Evolutionary conservation across 2,113 vertebrate species (phyloP).

Genomic region (Ailurus styani): DNA sequence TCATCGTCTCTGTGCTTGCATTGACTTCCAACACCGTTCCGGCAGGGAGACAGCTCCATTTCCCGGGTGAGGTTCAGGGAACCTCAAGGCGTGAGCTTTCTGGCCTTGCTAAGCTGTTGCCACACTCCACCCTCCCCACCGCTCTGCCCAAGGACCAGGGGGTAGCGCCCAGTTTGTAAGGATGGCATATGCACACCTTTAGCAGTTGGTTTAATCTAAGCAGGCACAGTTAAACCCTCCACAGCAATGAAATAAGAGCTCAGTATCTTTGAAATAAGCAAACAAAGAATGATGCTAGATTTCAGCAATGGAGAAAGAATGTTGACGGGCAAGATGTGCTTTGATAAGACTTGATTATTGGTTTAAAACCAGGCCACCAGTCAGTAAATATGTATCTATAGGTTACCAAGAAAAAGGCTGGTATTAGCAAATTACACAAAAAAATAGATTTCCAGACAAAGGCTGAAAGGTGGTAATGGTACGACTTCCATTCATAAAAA

Average conservation of each 20-base stretch:
- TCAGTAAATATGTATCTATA: neutral
- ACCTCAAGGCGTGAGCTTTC: neutral
- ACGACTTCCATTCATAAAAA: neutral
- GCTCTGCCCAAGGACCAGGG: rapidly evolving
- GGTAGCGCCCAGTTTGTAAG: rapidly evolving
- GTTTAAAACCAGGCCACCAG: neutral
- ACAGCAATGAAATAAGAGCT: neutral
- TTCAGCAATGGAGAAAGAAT: neutral
- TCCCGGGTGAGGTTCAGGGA: neutral
- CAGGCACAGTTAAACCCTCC: neutral
- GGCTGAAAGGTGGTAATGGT: neutral
- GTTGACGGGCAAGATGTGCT: neutral
- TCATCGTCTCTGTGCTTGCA: neutral
- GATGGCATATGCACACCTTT: rapidly evolving
- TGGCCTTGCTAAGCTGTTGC: neutral
- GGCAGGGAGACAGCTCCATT: neutral
- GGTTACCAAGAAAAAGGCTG: neutral
- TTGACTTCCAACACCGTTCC: neutral
- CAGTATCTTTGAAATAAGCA: neutral
- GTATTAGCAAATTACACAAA: neutral
- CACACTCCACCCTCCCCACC: neutral
- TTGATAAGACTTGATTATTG: neutral
- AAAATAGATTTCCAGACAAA: neutral
- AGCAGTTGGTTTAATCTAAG: neutral
- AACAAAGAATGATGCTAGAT: neutral